phyloP scores from a whole-genome alignment of 2,797 vertebrate genomes.

The Gobionotothen gibberifrons region DNA sequence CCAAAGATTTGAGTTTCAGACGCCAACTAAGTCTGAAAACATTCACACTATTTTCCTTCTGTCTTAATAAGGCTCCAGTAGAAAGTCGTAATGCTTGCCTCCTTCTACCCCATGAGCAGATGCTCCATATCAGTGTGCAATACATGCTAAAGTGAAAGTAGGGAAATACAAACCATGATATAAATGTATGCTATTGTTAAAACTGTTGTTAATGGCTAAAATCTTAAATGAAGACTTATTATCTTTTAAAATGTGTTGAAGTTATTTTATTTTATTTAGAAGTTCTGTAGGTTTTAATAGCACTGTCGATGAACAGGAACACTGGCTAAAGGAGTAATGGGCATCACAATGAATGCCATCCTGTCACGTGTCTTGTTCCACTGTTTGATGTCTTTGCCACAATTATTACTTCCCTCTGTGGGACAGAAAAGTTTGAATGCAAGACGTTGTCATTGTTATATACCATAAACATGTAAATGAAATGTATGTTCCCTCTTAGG shows the following conservation, averaged over 20 bases:
- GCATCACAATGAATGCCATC: conserved; percentile 61
- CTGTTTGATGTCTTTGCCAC: conserved; percentile 73
- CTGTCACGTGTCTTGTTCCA: conserved; percentile 69
- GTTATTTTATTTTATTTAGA: conserved; percentile 68
- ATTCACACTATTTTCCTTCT: conserved; percentile 21
- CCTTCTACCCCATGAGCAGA: conserved; percentile 56
- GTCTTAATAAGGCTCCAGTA: conserved; percentile 19
- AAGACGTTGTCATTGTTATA: conserved; percentile 74
- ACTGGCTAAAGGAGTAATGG: conserved; percentile 54
- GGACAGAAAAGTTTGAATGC: conserved; percentile 71
- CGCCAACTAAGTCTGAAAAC: conserved; percentile 9
- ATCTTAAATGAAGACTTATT: conserved; percentile 80
- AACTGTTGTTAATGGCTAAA: conserved; percentile 72
- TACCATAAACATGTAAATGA: conserved; percentile 71
- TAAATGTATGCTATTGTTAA: conserved; percentile 74
- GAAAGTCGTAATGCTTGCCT: conserved; percentile 41
- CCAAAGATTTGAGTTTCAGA: conserved; percentile 35
- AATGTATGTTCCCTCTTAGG: conserved; percentile 69
- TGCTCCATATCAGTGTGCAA: conserved; percentile 78
- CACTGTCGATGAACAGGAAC: conserved; percentile 71
- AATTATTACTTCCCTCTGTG: conserved; percentile 62
- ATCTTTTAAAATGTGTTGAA: conserved; percentile 69
- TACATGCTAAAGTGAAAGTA: conserved; percentile 73
- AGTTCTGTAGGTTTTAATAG: conserved; percentile 76
- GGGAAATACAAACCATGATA: conserved; percentile 67